These are phyloP conservation scores for Trachops cirrhosus DNA, from an alignment of 2,797 vertebrate genomes.

Conservation along the genomic window DNA sequence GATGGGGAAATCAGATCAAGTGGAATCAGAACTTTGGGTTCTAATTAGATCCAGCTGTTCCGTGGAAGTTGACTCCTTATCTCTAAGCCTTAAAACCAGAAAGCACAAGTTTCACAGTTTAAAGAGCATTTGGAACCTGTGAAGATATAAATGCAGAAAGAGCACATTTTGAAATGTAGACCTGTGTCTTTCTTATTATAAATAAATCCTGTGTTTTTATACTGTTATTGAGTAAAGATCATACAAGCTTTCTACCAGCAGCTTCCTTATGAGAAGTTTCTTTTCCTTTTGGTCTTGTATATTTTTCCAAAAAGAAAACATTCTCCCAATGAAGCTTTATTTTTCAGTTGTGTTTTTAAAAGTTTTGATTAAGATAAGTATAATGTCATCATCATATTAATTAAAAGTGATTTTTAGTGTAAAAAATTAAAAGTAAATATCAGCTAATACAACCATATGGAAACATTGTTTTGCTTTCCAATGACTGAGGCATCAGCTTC, in stretches of 20 bases:
- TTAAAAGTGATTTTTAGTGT: background rate
- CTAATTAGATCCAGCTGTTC: conserved; percentile 78
- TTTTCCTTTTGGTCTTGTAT: background rate
- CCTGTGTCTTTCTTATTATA: background rate
- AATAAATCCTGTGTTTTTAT: background rate
- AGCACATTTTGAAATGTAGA: conserved; percentile 18
- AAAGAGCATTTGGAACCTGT: conserved; percentile 53
- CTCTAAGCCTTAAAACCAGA: conserved; percentile 39
- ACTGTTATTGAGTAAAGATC: background rate
- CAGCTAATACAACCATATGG: background rate
- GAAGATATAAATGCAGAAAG: conserved; percentile 33
- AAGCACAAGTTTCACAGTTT: conserved; percentile 58
- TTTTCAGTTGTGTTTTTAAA: background rate
- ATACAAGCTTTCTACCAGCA: background rate
- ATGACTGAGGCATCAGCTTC: background rate
- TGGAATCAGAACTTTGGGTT: conserved; percentile 64
- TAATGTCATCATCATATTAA: background rate
- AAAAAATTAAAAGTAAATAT: conserved; percentile 1
- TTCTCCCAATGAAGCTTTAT: background rate
- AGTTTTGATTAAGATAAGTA: conserved; percentile 33
- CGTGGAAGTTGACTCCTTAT: conserved; percentile 19
- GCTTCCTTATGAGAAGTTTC: background rate
- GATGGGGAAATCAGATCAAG: conserved; percentile 70
- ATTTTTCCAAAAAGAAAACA: conserved; percentile 16
- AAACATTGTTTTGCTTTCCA: conserved; percentile 32